These are phyloP conservation scores for Fratercula arctica DNA, from an alignment of 2,797 vertebrate species.

Conservation along the genomic window DNA sequence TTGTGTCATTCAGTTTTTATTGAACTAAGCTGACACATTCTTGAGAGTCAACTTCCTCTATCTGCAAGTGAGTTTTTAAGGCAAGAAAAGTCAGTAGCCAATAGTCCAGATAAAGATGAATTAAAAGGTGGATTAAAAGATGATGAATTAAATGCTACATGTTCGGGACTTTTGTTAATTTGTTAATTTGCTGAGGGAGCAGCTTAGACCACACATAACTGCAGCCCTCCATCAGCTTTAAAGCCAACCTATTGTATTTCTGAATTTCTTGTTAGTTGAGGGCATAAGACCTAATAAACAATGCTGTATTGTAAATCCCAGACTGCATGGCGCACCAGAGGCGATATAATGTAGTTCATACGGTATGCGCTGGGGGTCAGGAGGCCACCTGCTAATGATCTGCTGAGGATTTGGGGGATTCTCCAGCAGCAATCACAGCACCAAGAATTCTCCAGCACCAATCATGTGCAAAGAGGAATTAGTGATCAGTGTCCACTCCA, in stretches of 20 bases:
- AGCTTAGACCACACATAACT: background rate
- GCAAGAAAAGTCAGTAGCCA: background rate
- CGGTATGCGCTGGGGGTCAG: background rate
- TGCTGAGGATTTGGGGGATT: background rate
- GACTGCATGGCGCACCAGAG: background rate
- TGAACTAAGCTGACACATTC: background rate
- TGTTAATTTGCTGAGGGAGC: background rate
- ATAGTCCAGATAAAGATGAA: background rate
- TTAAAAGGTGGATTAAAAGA: background rate
- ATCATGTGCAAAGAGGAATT: background rate
- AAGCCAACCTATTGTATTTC: background rate
- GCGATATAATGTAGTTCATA: background rate
- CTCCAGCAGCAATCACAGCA: background rate
- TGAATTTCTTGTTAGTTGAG: background rate
- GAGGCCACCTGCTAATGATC: background rate
- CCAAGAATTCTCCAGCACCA: background rate
- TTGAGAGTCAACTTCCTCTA: background rate
- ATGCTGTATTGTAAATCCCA: background rate
- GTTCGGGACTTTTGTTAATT: background rate
- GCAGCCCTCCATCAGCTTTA: background rate
- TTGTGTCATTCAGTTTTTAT: conserved; percentile 12
- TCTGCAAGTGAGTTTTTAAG: background rate
- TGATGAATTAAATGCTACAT: background rate
- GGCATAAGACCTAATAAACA: background rate
- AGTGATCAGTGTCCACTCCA: background rate